phyloP scores from a whole-genome alignment of 2,113 vertebrate species.

The Willisornis vidua region DNA sequence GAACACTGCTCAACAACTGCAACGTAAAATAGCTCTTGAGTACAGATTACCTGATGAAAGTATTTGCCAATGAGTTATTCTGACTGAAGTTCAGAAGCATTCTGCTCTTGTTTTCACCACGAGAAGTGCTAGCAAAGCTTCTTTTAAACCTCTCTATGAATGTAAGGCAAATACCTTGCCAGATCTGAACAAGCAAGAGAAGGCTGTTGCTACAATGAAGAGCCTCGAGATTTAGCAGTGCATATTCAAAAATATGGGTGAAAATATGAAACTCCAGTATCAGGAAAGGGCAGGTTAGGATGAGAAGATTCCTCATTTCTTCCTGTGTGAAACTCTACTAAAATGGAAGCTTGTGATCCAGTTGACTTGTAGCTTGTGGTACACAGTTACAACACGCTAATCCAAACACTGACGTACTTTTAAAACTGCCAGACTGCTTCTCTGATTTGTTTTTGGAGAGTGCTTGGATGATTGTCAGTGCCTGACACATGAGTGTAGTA shows the following conservation, averaged over 20 bases:
- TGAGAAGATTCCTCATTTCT: not conserved
- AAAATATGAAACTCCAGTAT: not conserved
- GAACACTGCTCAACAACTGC: not conserved
- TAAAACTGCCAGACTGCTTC: not conserved
- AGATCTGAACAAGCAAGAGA: not conserved
- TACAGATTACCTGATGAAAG: conserved; percentile 6
- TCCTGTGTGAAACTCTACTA: not conserved
- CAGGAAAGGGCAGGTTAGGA: not conserved
- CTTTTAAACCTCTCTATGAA: not conserved
- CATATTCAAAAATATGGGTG: not conserved
- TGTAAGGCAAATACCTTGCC: not conserved
- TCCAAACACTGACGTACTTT: not conserved
- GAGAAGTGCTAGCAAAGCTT: not conserved
- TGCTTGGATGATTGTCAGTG: not conserved
- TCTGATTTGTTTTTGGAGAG: not conserved
- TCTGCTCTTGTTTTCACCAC: not conserved
- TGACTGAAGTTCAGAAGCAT: not conserved
- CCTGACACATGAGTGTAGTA: not conserved
- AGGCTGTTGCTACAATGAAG: not conserved
- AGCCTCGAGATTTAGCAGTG: not conserved
- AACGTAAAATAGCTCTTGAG: not conserved
- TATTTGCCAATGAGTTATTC: not conserved
- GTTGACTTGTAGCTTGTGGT: not conserved
- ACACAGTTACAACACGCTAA: not conserved
- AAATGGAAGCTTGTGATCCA: not conserved